A percentile compares a stretch with the other conserved stretches of the same genome.
Conservation (phyloP, 1,140 invertebrate genomes). For the Ceratitis capitata region DNA sequence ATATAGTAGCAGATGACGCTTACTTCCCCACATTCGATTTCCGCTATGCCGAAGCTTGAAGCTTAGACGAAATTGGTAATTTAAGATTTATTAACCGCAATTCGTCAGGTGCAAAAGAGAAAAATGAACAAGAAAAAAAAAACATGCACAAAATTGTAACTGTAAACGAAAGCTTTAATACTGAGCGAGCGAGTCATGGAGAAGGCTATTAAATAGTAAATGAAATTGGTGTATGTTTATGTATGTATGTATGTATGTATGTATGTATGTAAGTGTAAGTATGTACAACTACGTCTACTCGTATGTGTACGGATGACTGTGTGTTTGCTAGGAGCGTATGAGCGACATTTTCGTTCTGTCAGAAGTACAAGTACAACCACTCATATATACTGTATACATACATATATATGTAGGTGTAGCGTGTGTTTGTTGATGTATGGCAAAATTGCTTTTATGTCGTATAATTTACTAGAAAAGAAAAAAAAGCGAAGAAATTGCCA, state of each 20-base stretch:
- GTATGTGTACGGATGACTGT: not conserved
- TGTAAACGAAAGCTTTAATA: not conserved
- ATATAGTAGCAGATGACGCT: too few species aligned
- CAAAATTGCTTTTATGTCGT: not conserved
- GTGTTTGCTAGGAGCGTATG: not conserved
- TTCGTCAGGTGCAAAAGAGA: not conserved
- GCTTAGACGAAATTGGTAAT: not conserved
- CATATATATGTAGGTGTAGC: not conserved
- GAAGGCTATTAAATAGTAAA: not conserved
- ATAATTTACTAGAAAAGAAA: not conserved
- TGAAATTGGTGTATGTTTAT: not conserved
- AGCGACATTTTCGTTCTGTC: not conserved
- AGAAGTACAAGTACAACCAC: too few species aligned
- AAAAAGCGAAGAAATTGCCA: constrained; percentile 1
- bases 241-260: not conserved
- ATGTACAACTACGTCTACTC: not conserved
- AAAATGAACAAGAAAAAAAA: too few species aligned
- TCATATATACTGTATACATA: not conserved
- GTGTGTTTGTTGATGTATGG: not conserved
- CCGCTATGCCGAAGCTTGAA: not conserved
- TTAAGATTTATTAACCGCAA: not conserved
- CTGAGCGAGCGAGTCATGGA: not conserved
- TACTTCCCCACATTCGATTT: too few species aligned
- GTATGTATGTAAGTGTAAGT: not conserved
- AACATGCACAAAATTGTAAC: not conserved